Conservation (phyloP, 2,888 invertebrate species). For the Napeogenes sylphis region DNA sequence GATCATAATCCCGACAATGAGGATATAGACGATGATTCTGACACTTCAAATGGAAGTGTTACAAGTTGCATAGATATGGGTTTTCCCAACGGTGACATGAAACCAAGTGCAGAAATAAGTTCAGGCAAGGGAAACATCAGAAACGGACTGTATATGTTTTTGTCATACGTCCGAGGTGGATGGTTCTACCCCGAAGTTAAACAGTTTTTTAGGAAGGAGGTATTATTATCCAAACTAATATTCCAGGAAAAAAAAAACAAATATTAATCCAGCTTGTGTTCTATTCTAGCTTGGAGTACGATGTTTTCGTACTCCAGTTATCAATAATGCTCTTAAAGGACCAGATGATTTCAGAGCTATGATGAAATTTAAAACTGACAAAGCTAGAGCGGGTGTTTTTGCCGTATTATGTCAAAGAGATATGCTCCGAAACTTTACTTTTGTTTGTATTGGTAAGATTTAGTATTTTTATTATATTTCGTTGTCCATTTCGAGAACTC, state of each 20-base stretch:
- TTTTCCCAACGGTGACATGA: neutral
- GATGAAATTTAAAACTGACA: slow-evolving; percentile 4
- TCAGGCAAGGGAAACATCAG: neutral
- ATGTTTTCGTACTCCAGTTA: neutral
- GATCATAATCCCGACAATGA: neutral
- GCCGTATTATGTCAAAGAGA: neutral
- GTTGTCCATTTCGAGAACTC: no score
- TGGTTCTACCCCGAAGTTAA: slow-evolving; percentile 10
- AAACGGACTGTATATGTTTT: slow-evolving; percentile 4
- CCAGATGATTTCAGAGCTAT: slow-evolving; percentile 1
- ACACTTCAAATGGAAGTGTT: neutral
- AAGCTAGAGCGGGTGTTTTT: slow-evolving; percentile 3
- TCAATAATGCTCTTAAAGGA: neutral
- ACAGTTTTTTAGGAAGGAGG: slow-evolving; percentile 5
- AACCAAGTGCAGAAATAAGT: neutral
- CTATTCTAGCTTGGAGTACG: neutral
- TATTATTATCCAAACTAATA: neutral
- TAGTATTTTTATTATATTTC: neutral
- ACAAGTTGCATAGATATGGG: neutral
- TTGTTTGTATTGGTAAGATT: slow-evolving; percentile 1
- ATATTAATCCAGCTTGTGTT: neutral
- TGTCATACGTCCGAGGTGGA: slow-evolving; percentile 9
- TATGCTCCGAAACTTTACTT: slow-evolving; percentile 2
- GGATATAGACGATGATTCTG: slow-evolving; percentile 1
- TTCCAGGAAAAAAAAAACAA: no score